Conservation (phyloP, 2,888 invertebrate species). For the Physocephala rufipes region DNA sequence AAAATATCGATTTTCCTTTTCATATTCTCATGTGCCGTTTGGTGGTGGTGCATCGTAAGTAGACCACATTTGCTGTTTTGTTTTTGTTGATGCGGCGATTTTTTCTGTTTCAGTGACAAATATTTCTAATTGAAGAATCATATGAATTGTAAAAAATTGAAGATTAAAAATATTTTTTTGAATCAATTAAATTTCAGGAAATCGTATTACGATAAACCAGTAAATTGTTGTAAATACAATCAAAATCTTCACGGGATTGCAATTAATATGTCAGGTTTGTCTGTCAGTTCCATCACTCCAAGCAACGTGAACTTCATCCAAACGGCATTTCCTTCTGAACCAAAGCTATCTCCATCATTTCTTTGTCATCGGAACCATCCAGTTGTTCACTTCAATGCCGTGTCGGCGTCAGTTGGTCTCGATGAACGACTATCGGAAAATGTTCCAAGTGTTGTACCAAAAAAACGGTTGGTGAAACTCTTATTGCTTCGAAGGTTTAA, state of each 20-base stretch:
- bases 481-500: constrained; percentile 13
- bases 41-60: not conserved
- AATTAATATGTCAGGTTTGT: not conserved
- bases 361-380: too few relatives aligned
- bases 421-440: constrained; percentile 57
- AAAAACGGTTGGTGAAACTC: constrained; percentile 55
- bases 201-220: too few relatives aligned
- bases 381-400: constrained; percentile 4
- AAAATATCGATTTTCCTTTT: constrained; percentile 31
- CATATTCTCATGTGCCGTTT: not conserved
- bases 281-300: not conserved
- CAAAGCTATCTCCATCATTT: too few relatives aligned
- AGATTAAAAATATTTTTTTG: too few relatives aligned
- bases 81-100: too few relatives aligned
- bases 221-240: not conserved
- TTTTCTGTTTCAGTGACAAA: too few relatives aligned
- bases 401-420: constrained; percentile 47
- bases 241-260: not conserved
- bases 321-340: too few relatives aligned
- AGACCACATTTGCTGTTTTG: constrained; percentile 6
- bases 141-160: too few relatives aligned
- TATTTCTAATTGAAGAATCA: too few relatives aligned
- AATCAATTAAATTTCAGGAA: too few relatives aligned
- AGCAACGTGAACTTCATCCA: not conserved
- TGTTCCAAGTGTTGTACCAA: constrained; percentile 61